Evolutionary conservation across 2,113 vertebrate genomes (phyloP).

Genomic region (Propithecus coquereli): DNA sequence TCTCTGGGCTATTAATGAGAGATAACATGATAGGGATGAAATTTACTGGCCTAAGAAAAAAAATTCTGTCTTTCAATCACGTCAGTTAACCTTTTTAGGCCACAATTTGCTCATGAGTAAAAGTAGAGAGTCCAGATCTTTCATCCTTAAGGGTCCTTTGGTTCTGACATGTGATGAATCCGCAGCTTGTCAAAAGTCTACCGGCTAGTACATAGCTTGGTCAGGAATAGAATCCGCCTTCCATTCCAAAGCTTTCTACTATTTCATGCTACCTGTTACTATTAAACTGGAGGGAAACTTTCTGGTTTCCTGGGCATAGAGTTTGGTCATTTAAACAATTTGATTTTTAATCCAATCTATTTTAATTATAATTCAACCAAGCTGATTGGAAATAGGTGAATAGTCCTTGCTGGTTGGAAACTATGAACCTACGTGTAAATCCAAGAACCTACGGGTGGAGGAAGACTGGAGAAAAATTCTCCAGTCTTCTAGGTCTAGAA

Average conservation of each 20-base stretch:
- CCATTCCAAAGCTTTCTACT: background rate
- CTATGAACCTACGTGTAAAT: background rate
- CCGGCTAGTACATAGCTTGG: background rate
- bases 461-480: background rate
- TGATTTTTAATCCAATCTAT: slow-evolving; percentile 23
- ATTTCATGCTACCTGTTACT: background rate
- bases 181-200: background rate
- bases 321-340: background rate
- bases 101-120: background rate
- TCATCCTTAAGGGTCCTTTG: background rate
- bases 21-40: background rate
- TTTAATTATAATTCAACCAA: background rate
- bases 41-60: background rate
- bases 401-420: background rate
- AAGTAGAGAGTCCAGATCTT: background rate
- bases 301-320: background rate
- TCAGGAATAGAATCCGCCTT: background rate
- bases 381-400: background rate
- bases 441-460: background rate
- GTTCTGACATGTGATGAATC: background rate
- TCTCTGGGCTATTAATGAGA: background rate
- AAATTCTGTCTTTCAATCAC: background rate
- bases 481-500: too few species aligned
- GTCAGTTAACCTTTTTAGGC: background rate
- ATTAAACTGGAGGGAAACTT: background rate